Evolutionary conservation across 2,113 vertebrate genomes (phyloP), one percentile per base, ranked within the genome.

Genomic region (Onychostruthus taczanowskii): DNA sequence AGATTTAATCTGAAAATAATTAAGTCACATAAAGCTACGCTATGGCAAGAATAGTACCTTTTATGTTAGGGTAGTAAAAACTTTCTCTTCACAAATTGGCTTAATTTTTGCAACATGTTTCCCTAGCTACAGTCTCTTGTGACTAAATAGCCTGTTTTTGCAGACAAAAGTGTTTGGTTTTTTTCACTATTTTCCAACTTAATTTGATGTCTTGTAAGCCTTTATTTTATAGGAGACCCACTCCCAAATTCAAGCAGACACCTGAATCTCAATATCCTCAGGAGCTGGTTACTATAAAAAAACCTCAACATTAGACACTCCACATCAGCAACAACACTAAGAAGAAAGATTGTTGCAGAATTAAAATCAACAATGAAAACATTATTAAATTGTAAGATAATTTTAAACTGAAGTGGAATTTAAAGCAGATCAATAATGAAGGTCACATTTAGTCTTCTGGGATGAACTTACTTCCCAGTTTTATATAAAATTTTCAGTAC

Each of bases 301-400:
- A 3, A 0, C 14, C 31, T 19, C 59, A 68, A 19, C 3, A 18
- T 37, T n/a, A 44, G 41, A 19, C 33, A 35, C 10, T 47, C 11
- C 28, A 6, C 15, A 74, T 30, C 21, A 85, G 11, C 9, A 90
- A 35, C 17, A 69, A 61, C 33, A 47, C 19, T 23, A 47, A 84
- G 44, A 47, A 84, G 44, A 78, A 27, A 0, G 3, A 56, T 16
- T 22, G 22, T 20, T 68, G 6, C 9, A 68, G 22, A 89, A 91
- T 49, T 67, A 62, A 56, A 27, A 81, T 13, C 7, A 87, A 37
- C 9, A 67, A 27, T 20, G 6, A 28, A 63, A 89, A 87, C 35
- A 50, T 76, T 3, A 2, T 56, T 73, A 79, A 47, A 41, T 56
- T 77, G 90, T 43, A 46, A 83, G 49, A 58, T 55, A 7, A 6